These are phyloP conservation scores for Pelecanus crispus DNA, from an alignment of 2,113 vertebrate species.

Conservation along the genomic window DNA sequence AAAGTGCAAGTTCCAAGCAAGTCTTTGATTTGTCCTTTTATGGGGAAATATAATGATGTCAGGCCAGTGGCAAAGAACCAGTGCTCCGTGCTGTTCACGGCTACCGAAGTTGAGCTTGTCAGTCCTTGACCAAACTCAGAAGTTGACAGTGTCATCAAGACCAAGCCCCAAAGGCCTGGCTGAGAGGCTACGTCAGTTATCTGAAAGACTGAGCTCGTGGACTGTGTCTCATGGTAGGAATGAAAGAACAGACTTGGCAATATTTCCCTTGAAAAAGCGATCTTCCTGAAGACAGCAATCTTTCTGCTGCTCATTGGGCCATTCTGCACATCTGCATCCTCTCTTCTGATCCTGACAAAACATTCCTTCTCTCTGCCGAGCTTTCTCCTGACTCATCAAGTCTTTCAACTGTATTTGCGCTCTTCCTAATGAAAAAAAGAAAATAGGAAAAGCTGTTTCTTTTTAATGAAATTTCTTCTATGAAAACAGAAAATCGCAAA, in stretches of 20 bases:
- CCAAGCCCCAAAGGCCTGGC: background rate
- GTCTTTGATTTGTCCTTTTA: background rate
- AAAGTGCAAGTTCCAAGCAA: background rate
- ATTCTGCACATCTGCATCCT: background rate
- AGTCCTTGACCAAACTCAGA: background rate
- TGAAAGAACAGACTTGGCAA: background rate
- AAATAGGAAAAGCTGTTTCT: background rate
- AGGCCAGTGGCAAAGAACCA: background rate
- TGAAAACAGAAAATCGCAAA: constrained; percentile 24
- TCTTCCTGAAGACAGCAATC: background rate
- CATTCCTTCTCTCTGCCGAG: background rate
- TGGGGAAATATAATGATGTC: background rate
- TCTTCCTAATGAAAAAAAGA: background rate
- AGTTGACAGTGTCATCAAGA: background rate
- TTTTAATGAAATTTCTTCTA: constrained; percentile 27
- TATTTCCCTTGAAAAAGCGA: background rate
- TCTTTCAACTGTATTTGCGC: background rate
- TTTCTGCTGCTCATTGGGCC: background rate
- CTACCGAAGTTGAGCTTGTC: background rate
- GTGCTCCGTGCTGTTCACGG: background rate
- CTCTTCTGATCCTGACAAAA: background rate
- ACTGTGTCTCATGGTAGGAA: background rate
- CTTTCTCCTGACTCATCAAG: constrained; percentile 13
- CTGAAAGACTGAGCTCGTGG: background rate
- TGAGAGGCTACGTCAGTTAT: background rate